Conservation (phyloP, 2,888 invertebrate genomes). For the Arenicola marina region DNA sequence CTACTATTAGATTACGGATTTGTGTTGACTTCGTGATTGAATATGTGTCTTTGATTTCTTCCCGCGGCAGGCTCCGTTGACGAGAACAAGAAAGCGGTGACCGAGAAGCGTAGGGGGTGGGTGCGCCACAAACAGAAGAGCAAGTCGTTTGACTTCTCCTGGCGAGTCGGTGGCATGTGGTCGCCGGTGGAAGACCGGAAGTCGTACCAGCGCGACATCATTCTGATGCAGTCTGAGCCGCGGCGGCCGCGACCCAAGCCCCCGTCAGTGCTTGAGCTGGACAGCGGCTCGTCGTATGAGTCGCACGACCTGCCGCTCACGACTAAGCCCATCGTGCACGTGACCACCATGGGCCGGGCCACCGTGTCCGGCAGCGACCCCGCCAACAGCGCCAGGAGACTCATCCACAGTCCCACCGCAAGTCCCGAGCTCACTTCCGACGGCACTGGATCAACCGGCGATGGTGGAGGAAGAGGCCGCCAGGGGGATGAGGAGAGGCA, state of each 20-base stretch:
- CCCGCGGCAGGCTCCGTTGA: background rate
- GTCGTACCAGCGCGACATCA: background rate
- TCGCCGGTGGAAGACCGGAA: constrained; percentile 25
- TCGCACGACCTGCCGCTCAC: constrained; percentile 21
- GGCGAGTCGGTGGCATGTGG: constrained; percentile 25
- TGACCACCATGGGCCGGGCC: too few species aligned
- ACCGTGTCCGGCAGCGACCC: too few species aligned
- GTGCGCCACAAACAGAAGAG: constrained; percentile 19
- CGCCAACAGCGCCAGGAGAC: too few species aligned
- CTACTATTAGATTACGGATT: too few species aligned
- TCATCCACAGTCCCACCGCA: too few species aligned
- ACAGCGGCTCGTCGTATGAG: constrained; percentile 30
- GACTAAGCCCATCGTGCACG: too few species aligned
- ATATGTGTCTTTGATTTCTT: too few species aligned
- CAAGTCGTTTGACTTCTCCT: constrained; percentile 28
- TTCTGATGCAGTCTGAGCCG: constrained; percentile 6
- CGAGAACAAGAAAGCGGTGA: constrained; percentile 1
- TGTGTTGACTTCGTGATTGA: too few species aligned
- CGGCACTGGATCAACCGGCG: too few species aligned
- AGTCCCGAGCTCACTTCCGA: too few species aligned
- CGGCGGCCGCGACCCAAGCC: constrained; percentile 14
- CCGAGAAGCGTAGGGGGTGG: constrained; percentile 9
- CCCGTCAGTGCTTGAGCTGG: constrained; percentile 29
- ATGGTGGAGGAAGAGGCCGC: too few species aligned
- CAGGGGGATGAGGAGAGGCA: too few species aligned